Evolutionary conservation across 2,888 invertebrate species (phyloP), one percentile per base, ranked within the genome.

Genomic region (Leucozona laternaria): DNA sequence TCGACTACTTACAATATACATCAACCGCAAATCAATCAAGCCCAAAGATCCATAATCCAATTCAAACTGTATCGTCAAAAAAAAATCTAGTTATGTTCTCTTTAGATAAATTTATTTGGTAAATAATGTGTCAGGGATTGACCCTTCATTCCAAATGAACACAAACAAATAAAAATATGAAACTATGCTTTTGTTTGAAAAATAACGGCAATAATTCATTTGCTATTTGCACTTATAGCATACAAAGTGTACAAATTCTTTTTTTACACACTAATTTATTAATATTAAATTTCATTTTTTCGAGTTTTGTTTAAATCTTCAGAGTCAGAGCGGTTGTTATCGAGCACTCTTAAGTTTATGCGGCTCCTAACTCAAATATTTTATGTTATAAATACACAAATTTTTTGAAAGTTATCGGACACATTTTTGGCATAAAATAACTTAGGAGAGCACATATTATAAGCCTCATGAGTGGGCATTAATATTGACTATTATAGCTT

Each of bases 101-200:
- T 76, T 76, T 66, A 71, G 43, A 57, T 71, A 55, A 84, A 66
- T 84, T 70, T 84, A 77, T 72, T 80, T 72, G 3, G 31, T 66
- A 66, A 66, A 66, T 68, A 75, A 68, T 60, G 37, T 37, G n/a
- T 1, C 20, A 37, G 60, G 60, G 37, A 15, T 25, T 22, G 15
- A 8, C 22, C 22, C 22, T 55, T 62, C 28, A 73, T 55, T 79
- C 22, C 68, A 78, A 73, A 40, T 66, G 66, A 78, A 72, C 71
- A 68, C 71, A 82, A 31, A 31, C 31, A 77, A 76, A 62, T 48
- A 71, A 81, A 62, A 64, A 45, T 64, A 64, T 64, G 20, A 48
- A 48, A 31, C 28, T 13, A 17, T 17, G 15, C 28, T 31, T 28
- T 6, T n/a, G 15, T 40, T 13, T 45, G 11, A 25, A 45, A 64